These are phyloP conservation scores for Ypsolopha scabrella DNA, from an alignment of 2,888 invertebrate species.

Conservation along the genomic window DNA sequence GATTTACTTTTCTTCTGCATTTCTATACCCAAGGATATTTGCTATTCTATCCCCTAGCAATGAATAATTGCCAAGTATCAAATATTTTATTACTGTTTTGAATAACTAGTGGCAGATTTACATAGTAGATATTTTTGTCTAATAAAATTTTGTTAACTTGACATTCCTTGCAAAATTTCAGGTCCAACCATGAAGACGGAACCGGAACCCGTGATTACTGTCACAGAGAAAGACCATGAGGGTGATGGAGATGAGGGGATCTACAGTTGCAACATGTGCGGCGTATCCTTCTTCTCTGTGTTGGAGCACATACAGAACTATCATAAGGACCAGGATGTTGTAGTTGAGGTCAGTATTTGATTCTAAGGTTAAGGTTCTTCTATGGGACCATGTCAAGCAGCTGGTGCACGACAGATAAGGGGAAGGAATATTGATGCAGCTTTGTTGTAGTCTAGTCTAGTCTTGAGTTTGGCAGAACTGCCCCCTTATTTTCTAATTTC, in stretches of 20 bases:
- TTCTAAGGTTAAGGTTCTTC: not conserved
- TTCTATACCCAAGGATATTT: too few species aligned
- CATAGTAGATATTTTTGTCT: conserved; percentile 15
- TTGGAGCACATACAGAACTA: conserved; percentile 74
- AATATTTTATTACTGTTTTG: too few species aligned
- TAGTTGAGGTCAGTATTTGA: conserved; percentile 63
- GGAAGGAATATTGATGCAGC: too few species aligned
- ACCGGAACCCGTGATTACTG: conserved; percentile 19
- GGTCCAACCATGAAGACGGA: conserved; percentile 8
- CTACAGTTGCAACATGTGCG: conserved; percentile 76
- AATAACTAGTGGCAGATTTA: not conserved
- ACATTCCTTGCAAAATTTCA: conserved; percentile 3
- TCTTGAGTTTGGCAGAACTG: too few species aligned
- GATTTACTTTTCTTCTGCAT: too few species aligned
- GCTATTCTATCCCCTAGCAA: too few species aligned
- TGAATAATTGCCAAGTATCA: too few species aligned
- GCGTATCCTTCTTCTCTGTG: conserved; percentile 73
- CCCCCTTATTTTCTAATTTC: too few species aligned
- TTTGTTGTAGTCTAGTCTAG: too few species aligned
- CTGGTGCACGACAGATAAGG: too few species aligned
- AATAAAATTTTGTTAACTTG: conserved; percentile 10
- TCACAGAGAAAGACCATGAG: conserved; percentile 20
- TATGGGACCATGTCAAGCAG: not conserved
- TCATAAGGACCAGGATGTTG: conserved; percentile 77
- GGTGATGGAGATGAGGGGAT: conserved; percentile 36